Evolutionary conservation across 2,888 invertebrate species (phyloP), one percentile per base, ranked within the genome.

Genomic region (Coenonympha glycerion): DNA sequence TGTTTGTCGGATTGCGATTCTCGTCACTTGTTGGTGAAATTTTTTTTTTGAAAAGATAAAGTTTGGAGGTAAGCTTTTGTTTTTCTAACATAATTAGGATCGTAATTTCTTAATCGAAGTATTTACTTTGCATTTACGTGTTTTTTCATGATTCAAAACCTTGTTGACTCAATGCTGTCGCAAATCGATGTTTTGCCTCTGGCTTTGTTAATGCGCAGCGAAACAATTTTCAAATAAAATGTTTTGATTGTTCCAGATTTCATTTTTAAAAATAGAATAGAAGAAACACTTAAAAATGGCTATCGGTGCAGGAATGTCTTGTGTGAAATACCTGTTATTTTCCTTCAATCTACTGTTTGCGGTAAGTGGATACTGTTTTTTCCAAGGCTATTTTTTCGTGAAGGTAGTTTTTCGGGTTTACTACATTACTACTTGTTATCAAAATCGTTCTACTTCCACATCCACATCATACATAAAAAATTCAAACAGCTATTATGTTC

Each of bases 301-400:
- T 86, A 89, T 92, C 66, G 92, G 92, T 62, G 91, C 91, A 63
- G 93, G 94, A 72, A 93, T 95, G 91, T 91, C 94, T 65, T 95
- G 95, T 87, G 91, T 96, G 65, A 96, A 96, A 85, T 96, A 94
- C 78, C 89, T 96, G 54, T 90, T 96, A 42, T 95, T 96, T 80
- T 89, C 93, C 64, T 95, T 95, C 89, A 96, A 96, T 84, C 90
- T 95, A 62, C 81, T 95, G 62, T 94, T 95, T 87, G 95, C 95
- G 84, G 96, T 96, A 86, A 92, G 94, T 90, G n/a, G n/a, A n/a
- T n/a, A n/a, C n/a, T n/a, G 63, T 59, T 53, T 56, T 64, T 63
- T 61, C 48, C 47, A 24, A 50, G 47, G 56, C 53, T 57, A 53
- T 51, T 55, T 58, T 62, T 58, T 51, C 40, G 51, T 46, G 55